These are phyloP conservation scores for Aquatica leii DNA, from an alignment of 2,888 invertebrate species.

Conservation along the genomic window DNA sequence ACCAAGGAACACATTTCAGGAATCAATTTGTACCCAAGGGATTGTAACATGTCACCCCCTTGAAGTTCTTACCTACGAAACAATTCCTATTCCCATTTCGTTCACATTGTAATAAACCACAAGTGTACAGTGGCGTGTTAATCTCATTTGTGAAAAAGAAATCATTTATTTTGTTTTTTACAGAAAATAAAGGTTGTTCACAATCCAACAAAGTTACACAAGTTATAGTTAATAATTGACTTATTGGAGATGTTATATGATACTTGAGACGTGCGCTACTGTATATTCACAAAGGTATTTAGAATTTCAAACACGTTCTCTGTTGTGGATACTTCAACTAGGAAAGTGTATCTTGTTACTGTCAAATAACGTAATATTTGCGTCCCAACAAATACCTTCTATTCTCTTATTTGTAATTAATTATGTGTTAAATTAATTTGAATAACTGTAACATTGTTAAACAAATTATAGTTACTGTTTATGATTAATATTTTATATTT, in stretches of 20 bases:
- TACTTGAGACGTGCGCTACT: slow-evolving; percentile 21
- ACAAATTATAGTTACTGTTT: no score
- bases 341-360: slow-evolving; percentile 37
- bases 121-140: slow-evolving; percentile 25
- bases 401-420: slow-evolving; percentile 2
- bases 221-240: background rate
- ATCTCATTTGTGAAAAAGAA: background rate
- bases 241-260: background rate
- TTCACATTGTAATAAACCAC: slow-evolving; percentile 27
- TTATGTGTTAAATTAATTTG: no score
- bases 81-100: slow-evolving; percentile 29
- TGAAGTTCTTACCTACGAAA: slow-evolving; percentile 34
- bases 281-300: slow-evolving; percentile 24
- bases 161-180: background rate
- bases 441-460: no score
- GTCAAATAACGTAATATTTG: slow-evolving; percentile 13
- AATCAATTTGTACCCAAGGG: slow-evolving; percentile 49
- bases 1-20: slow-evolving; percentile 43
- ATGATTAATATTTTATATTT: no score
- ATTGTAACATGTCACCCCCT: slow-evolving; percentile 44
- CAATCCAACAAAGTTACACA: no score
- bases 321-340: slow-evolving; percentile 31
- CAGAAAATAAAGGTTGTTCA: no score
- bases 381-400: background rate
- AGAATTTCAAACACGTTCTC: slow-evolving; percentile 37